Percentiles rank a stretch among this genome's conserved stretches.
phyloP scores from a whole-genome alignment of 2,888 invertebrate species.

The Phalera bucephala region DNA sequence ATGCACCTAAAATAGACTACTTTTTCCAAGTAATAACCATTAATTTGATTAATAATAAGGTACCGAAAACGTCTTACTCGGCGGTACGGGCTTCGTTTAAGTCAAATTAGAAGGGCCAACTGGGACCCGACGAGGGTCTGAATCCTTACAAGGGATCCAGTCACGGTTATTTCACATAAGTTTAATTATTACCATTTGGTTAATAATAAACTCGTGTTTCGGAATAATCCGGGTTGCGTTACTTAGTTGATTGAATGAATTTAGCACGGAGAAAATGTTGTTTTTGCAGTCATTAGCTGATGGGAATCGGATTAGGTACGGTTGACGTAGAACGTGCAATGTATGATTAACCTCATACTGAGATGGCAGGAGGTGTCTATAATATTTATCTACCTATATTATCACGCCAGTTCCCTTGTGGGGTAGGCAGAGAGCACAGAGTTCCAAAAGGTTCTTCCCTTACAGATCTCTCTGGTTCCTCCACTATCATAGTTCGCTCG shows the following conservation, averaged over 20 bases:
- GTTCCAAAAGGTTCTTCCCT: no score
- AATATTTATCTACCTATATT: no score
- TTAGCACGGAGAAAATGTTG: not conserved
- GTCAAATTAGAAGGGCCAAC: conserved; percentile 26
- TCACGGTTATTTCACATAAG: conserved; percentile 12
- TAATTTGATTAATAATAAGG: conserved; percentile 18
- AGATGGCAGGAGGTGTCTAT: no score
- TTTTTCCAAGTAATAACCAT: conserved; percentile 1
- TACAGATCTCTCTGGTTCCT: no score
- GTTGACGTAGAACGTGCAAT: not conserved
- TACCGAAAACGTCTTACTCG: conserved; percentile 13
- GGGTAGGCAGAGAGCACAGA: no score
- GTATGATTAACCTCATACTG: no score
- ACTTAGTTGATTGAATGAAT: not conserved
- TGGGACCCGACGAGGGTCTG: conserved; percentile 49
- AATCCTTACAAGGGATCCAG: conserved; percentile 22
- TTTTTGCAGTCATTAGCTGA: not conserved
- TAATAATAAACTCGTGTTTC: conserved; percentile 2
- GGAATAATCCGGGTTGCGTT: not conserved
- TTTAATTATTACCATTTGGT: conserved; percentile 19
- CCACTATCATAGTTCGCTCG: no score
- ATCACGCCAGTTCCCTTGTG: no score
- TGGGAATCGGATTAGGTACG: not conserved
- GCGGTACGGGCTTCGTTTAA: conserved; percentile 3
- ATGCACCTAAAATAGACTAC: not conserved